Base-by-base conservation (phyloP, 2,113 vertebrate species). In the Nothocercus julius region DNA sequence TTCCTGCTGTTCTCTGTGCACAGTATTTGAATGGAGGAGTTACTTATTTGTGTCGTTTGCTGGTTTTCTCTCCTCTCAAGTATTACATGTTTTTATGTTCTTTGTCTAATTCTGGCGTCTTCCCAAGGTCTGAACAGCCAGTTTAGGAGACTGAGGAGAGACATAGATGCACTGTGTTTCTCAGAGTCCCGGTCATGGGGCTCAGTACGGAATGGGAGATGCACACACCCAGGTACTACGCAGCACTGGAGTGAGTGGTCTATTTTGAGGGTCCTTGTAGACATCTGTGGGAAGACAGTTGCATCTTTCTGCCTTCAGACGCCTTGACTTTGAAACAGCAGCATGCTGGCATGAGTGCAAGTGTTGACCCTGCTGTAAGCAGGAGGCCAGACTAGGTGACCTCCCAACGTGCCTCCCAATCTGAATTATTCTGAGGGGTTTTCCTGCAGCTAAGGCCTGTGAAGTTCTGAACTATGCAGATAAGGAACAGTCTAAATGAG, bases 181-280 rank as follows among this genome's bases (percentile, higher is more conserved):
- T 25, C 38, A 16, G 38, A 27, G 36, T 59, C 61, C 25, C 15
- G 7, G 61, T 9, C 7, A 3, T 36, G 5, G 49, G 62, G 49
- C 72, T 4, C 17, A 56, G n/a, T 28, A 18, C 17, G 5, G 13
- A 3, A 2, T 12, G 64, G 45, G 30, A 51, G 30, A 20, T 15
- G n/a, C 12, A 11, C 18, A 5, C 15, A 32, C 53, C 34, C 1
- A 7, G 17, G 22, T 28, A 38, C 32, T 14, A 15, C 22, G 3
- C 4, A 8, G 20, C 13, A 2, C 9, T 36, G 12, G 19, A 54
- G 8, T 2, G 7, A 34, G 1, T 2, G 7, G 47, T 24, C 40
- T 32, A 20, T 11, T 7, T 8, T 12, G 32, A 59, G 49, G 66
- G 66, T 44, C 30, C 25, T 34, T 18, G 14, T 11, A 21, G 73